Evolutionary conservation across 2,888 invertebrate species (phyloP).

Genomic region (Venustoraphidia nigricollis): DNA sequence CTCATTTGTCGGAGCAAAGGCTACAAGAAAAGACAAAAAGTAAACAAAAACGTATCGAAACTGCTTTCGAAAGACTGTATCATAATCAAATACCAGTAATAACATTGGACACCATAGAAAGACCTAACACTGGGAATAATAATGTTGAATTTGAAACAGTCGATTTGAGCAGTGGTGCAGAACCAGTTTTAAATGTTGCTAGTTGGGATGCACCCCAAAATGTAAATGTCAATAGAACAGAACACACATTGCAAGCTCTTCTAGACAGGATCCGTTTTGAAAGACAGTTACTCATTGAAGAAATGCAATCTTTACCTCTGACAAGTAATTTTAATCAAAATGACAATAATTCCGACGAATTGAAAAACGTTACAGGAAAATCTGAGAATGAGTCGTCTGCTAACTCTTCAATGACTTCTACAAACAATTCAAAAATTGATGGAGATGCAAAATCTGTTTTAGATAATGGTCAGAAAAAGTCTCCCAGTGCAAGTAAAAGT

Average conservation of each 20-base stretch:
- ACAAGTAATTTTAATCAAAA: constrained; percentile 17
- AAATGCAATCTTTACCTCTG: constrained; percentile 20
- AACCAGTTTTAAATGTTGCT: constrained; percentile 11
- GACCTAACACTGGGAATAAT: constrained; percentile 4
- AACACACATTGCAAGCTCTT: constrained; percentile 19
- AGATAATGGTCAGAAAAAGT: too few relatives aligned
- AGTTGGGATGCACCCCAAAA: constrained; percentile 11
- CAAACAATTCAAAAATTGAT: too few relatives aligned
- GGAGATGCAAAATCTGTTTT: too few relatives aligned
- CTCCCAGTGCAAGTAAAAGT: background rate
- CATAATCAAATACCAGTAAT: background rate
- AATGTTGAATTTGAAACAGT: background rate
- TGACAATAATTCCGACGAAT: constrained; percentile 12
- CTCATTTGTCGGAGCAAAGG: constrained; percentile 28
- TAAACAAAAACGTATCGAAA: constrained; percentile 34
- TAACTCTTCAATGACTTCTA: too few relatives aligned
- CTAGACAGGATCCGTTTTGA: constrained; percentile 23
- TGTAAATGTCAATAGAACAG: background rate
- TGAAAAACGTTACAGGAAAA: constrained; percentile 4
- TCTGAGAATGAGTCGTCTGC: background rate
- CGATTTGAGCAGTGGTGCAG: constrained; percentile 16
- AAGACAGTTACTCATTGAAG: constrained; percentile 23
- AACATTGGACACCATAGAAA: constrained; percentile 9
- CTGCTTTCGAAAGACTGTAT: constrained; percentile 29
- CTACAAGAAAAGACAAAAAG: constrained; percentile 26